Evolutionary conservation across 2,797 vertebrate genomes (phyloP).

Genomic region (Erpetoichthys calabaricus): DNA sequence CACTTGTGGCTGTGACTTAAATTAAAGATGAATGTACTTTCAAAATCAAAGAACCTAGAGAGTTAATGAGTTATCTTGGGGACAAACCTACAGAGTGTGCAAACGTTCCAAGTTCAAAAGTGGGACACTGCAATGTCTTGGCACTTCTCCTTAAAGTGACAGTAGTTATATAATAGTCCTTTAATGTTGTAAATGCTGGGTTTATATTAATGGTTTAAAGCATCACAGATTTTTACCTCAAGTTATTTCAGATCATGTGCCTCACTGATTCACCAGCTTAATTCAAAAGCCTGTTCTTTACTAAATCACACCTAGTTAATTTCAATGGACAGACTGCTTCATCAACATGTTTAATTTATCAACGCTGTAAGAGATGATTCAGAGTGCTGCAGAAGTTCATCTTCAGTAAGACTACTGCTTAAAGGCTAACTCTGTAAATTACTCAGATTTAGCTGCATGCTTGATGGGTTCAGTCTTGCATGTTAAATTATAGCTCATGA

Average conservation of each 20-base stretch:
- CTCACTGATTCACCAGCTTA: background rate
- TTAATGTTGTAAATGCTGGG: too few species aligned
- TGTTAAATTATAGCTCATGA: constrained; percentile 9
- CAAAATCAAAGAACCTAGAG: too few species aligned
- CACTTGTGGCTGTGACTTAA: too few species aligned
- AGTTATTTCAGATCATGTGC: background rate
- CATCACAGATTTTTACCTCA: background rate
- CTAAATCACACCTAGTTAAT: background rate
- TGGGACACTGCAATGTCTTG: background rate
- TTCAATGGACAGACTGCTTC: background rate
- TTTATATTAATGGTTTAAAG: background rate
- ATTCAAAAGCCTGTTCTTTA: background rate
- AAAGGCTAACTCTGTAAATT: constrained; percentile 8
- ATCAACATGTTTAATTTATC: constrained; percentile 5
- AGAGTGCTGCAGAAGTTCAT: background rate
- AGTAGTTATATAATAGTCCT: too few species aligned
- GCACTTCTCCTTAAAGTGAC: too few species aligned
- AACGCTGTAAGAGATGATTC: constrained; percentile 3
- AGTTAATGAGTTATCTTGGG: too few species aligned
- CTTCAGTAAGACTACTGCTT: constrained; percentile 7
- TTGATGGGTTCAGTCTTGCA: constrained; percentile 6
- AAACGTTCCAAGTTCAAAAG: background rate
- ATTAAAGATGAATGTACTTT: too few species aligned
- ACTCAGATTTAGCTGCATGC: constrained; percentile 4
- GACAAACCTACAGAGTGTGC: background rate